Percentiles rank a stretch among this genome's conserved stretches.
phyloP scores from a whole-genome alignment of 2,113 vertebrate species.

The Triplophysa tibetana region DNA sequence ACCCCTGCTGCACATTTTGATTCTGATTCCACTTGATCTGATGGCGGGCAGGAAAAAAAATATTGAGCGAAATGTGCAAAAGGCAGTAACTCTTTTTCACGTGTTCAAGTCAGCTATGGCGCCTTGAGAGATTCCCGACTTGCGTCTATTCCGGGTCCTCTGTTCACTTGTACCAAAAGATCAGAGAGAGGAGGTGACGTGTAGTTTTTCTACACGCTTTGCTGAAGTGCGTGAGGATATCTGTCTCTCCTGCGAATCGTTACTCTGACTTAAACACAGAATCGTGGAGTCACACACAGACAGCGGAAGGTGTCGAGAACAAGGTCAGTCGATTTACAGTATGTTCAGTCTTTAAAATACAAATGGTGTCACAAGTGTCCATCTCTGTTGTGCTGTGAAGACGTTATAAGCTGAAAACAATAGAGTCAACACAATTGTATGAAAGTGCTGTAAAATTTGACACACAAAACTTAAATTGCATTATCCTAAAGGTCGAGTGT shows the following conservation, averaged over 20 bases:
- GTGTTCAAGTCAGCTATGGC: slow-evolving; percentile 22
- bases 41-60: slow-evolving; percentile 36
- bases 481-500: no score
- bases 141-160: neutral
- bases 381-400: neutral
- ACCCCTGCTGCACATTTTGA: slow-evolving; percentile 47
- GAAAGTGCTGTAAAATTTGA: no score
- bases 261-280: neutral
- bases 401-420: neutral
- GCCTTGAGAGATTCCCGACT: slow-evolving; percentile 18
- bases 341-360: neutral
- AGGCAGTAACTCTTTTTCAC: slow-evolving; percentile 44
- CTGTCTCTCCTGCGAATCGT: neutral
- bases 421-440: no score
- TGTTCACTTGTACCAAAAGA: neutral
- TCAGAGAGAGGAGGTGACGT: neutral
- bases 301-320: neutral
- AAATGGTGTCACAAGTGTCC: neutral
- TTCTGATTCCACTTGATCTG: slow-evolving; percentile 47
- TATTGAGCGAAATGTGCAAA: slow-evolving; percentile 40
- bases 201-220: neutral
- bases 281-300: neutral
- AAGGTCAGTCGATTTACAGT: neutral
- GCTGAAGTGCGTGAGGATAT: neutral
- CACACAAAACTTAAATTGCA: no score